Percentiles rank a stretch among this genome's conserved stretches.
phyloP scores from a whole-genome alignment of 2,113 vertebrate species.

The Castor canadensis region DNA sequence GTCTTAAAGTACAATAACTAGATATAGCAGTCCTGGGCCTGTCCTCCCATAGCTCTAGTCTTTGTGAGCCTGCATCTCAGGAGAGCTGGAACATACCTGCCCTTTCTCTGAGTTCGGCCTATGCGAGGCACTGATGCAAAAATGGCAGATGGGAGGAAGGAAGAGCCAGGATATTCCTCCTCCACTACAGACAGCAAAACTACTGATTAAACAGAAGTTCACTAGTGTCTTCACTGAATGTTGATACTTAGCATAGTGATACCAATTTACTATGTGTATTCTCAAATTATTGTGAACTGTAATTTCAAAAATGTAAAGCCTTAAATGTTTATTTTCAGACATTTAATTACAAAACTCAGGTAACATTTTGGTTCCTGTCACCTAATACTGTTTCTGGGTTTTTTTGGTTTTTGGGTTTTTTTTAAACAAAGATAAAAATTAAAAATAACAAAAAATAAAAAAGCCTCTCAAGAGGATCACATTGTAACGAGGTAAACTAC shows the following conservation, averaged over 20 bases:
- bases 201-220: not conserved
- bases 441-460: no score
- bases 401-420: no score
- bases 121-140: not conserved
- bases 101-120: not conserved
- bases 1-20: slow-evolving; percentile 30
- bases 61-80: not conserved
- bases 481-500: slow-evolving; percentile 57
- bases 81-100: not conserved
- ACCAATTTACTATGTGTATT: not conserved
- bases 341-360: slow-evolving; percentile 5
- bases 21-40: not conserved
- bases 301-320: slow-evolving; percentile 46
- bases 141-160: not conserved
- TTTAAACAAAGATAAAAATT: no score
- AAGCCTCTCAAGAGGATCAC: slow-evolving; percentile 35
- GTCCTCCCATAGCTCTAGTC: not conserved
- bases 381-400: not conserved
- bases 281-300: slow-evolving; percentile 9
- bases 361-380: slow-evolving; percentile 17
- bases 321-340: slow-evolving; percentile 14
- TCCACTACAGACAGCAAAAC: not conserved
- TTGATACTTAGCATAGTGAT: not conserved
- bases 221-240: not conserved
- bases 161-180: not conserved